Conservation (phyloP, 2,113 vertebrate species). For the Tachuris rubrigastra region DNA sequence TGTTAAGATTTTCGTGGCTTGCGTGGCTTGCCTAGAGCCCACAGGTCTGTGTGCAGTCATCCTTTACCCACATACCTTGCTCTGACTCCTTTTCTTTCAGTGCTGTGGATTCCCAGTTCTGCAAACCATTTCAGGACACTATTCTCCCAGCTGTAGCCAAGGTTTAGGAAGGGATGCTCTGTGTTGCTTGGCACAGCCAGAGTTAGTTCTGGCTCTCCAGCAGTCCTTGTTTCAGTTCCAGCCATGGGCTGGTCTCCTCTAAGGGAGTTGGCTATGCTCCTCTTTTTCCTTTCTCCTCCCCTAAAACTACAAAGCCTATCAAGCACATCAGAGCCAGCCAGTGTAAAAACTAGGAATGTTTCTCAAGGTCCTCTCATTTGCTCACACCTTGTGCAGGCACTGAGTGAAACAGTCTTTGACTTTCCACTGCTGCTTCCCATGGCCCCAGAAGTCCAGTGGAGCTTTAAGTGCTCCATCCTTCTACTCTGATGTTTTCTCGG, state of each 20-base stretch:
- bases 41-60: neutral
- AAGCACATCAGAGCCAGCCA: neutral
- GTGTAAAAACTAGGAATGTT: neutral
- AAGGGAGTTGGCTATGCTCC: neutral
- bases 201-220: conserved; percentile 50
- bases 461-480: neutral
- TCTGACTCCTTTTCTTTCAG: neutral
- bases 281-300: conserved; percentile 45
- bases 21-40: neutral
- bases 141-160: neutral
- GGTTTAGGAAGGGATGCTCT: neutral
- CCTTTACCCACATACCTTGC: neutral
- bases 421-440: neutral
- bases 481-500: neutral
- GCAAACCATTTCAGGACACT: neutral
- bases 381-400: neutral
- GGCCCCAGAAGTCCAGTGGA: neutral
- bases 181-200: neutral
- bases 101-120: neutral
- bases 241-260: conserved; percentile 6
- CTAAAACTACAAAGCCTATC: conserved; percentile 25
- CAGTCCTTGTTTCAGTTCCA: conserved; percentile 10
- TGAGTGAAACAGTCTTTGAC: neutral
- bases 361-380: neutral
- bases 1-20: neutral